Evolutionary conservation across 1,140 invertebrate genomes (phyloP).

Genomic region (Apis cerana): DNA sequence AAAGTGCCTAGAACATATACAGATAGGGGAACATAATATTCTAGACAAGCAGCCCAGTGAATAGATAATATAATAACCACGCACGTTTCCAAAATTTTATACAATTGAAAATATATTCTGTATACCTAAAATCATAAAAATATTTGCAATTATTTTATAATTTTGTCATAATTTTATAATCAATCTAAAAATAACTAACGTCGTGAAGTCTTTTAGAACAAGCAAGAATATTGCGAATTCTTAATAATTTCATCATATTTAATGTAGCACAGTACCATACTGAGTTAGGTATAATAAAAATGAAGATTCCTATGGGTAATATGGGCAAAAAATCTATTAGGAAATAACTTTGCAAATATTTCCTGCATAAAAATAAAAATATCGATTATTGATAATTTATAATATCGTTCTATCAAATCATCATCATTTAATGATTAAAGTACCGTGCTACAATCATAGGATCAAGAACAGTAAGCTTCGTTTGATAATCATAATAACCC

Average conservation of each 20-base stretch:
- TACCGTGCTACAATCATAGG: conserved; percentile 67
- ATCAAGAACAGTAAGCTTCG: conserved; percentile 64
- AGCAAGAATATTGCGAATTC: conserved; percentile 65
- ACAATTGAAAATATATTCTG: conserved; percentile 61
- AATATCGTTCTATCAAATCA: not conserved
- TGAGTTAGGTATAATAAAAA: conserved; percentile 26
- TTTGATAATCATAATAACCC: conserved; percentile 70
- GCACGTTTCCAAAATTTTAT: conserved; percentile 67
- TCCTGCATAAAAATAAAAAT: conserved; percentile 49
- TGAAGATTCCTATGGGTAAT: conserved; percentile 67
- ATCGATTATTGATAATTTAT: not conserved
- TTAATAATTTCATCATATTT: conserved; percentile 72
- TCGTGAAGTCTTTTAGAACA: conserved; percentile 65
- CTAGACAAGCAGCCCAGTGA: conserved; percentile 75
- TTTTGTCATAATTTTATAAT: not conserved
- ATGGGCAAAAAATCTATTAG: conserved; percentile 66
- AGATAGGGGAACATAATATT: conserved; percentile 70
- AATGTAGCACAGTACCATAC: conserved; percentile 59
- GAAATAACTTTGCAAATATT: conserved; percentile 71
- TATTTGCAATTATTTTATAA: too few species aligned
- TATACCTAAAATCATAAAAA: conserved; percentile 64
- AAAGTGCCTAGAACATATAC: conserved; percentile 20
- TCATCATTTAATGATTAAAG: not conserved
- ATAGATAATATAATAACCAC: conserved; percentile 61
- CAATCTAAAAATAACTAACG: conserved; percentile 52